Percentiles rank a stretch among this genome's conserved stretches.
Evolutionary conservation across 2,113 vertebrate genomes (phyloP).

Genomic region (Glaucomys volans): DNA sequence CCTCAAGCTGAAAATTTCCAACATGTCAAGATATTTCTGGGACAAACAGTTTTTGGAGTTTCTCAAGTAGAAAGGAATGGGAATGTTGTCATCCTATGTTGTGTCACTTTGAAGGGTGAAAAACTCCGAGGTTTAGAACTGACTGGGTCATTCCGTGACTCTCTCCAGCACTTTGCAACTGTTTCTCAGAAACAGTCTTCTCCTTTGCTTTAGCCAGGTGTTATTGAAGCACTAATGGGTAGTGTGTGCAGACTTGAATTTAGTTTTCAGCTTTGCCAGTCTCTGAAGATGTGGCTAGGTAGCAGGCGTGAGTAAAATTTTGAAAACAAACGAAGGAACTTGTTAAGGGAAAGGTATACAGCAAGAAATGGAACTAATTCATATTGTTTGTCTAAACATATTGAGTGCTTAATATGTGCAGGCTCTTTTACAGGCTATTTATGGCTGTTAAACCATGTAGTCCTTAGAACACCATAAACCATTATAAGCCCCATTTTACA

Average conservation of each 20-base stretch:
- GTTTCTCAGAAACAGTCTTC: not conserved
- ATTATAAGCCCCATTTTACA: not conserved
- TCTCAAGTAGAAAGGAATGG: conserved; percentile 70
- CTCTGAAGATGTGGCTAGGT: not conserved
- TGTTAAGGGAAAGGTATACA: not conserved
- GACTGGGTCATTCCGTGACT: conserved; percentile 30
- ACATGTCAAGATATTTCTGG: conserved; percentile 78
- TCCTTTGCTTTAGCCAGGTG: not conserved
- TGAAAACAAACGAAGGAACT: conserved; percentile 1
- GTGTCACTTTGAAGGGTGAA: conserved; percentile 68
- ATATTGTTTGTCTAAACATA: not conserved
- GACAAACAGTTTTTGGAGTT: conserved; percentile 68
- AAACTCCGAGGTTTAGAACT: conserved; percentile 54
- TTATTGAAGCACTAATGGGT: not conserved
- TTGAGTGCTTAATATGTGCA: not conserved
- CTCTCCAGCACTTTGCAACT: not conserved
- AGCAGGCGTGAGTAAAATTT: not conserved
- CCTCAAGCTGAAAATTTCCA: conserved; percentile 74
- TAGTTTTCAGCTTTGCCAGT: not conserved
- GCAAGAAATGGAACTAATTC: not conserved
- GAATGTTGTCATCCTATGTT: conserved; percentile 70
- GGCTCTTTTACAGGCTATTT: not conserved
- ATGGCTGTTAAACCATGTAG: not conserved
- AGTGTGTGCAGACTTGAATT: not conserved
- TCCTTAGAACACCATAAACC: not conserved